Conservation (phyloP, 2,113 vertebrate genomes). For the Daphoenositta chrysoptera region DNA sequence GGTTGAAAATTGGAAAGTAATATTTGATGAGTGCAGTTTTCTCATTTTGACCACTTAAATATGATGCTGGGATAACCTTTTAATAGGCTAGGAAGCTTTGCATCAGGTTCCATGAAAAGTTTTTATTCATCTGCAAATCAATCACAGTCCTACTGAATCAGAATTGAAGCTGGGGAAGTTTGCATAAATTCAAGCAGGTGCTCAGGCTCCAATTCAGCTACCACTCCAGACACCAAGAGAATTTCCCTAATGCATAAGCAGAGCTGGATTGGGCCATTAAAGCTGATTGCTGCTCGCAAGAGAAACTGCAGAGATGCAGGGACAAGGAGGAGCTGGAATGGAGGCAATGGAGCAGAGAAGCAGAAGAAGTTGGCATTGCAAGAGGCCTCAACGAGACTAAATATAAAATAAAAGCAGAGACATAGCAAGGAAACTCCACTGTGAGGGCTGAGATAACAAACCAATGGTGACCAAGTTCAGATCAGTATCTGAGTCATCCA, state of each 20-base stretch:
- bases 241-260: not conserved
- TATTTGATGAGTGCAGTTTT: not conserved
- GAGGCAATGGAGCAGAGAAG: slow-evolving; percentile 18
- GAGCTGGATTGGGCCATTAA: not conserved
- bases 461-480: not conserved
- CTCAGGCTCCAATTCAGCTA: slow-evolving; percentile 20
- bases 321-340: not conserved
- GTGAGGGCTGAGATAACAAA: not conserved
- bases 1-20: not conserved
- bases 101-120: not conserved
- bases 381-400: not conserved
- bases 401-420: slow-evolving; percentile 24
- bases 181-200: not conserved
- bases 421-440: not conserved
- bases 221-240: not conserved
- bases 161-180: not conserved
- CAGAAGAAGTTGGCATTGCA: slow-evolving; percentile 12
- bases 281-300: not conserved
- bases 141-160: not conserved
- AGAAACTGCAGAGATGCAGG: not conserved
- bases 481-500: not conserved
- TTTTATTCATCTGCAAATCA: not conserved
- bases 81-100: slow-evolving; percentile 25
- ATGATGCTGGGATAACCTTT: not conserved
- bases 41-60: not conserved